Evolutionary conservation across 2,888 invertebrate species (phyloP).

Genomic region (Agonopterix heracliana): DNA sequence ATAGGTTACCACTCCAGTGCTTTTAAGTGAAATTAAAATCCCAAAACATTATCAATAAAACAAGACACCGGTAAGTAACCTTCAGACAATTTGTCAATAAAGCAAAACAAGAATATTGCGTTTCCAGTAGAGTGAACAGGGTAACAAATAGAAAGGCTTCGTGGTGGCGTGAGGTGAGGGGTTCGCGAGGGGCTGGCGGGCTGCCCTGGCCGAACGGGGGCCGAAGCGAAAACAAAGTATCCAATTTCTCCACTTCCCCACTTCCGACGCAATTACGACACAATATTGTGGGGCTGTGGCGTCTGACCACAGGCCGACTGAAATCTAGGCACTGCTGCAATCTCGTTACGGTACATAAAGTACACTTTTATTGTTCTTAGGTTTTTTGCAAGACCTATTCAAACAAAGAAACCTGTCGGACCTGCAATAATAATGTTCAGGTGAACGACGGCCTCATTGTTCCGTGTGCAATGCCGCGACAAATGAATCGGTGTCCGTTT

Average conservation of each 20-base stretch:
- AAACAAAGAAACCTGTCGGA: conserved; percentile 48
- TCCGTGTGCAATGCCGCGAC: conserved; percentile 14
- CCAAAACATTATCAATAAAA: no score
- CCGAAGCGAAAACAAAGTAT: conserved; percentile 59
- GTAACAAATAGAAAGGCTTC: conserved; percentile 66
- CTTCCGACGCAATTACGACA: conserved; percentile 69
- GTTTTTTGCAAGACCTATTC: conserved; percentile 55
- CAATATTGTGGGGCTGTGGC: conserved; percentile 49
- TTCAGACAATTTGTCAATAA: conserved; percentile 1
- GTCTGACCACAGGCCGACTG: conserved; percentile 54
- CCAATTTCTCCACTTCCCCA: conserved; percentile 68
- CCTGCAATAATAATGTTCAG: conserved; percentile 14
- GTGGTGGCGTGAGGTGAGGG: conserved; percentile 25
- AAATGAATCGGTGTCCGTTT: conserved; percentile 10
- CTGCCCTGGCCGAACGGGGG: conserved; percentile 27
- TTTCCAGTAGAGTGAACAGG: conserved; percentile 35
- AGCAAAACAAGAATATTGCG: conserved; percentile 15
- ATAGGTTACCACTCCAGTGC: no score
- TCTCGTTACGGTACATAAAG: conserved; percentile 67
- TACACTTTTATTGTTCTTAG: conserved; percentile 53
- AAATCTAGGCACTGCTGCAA: conserved; percentile 58
- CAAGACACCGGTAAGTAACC: neutral
- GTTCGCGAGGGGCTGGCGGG: conserved; percentile 26
- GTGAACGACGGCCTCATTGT: conserved; percentile 6
- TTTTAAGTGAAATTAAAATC: no score